Base-by-base conservation (phyloP, 53 echinoderm and acorn worm species). In the Patiria pectinifera region DNA sequence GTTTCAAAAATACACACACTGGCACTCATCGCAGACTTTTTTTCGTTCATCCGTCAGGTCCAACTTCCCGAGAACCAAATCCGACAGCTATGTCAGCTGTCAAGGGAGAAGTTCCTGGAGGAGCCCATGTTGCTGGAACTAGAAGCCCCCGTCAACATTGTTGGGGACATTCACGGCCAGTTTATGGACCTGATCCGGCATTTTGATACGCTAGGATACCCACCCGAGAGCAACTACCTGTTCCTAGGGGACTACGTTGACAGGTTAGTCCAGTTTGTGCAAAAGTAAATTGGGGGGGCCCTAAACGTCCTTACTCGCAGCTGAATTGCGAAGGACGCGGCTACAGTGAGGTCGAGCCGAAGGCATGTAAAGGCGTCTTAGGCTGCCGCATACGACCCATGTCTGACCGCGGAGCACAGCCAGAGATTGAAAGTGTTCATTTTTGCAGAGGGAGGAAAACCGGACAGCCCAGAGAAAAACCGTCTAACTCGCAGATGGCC, bases 221-320 rank as follows among this genome's bases (percentile, higher is more conserved):
- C 99, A n/a, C 99, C 99, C 0, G 87, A 96, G 22, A 87, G 97
- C 49, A 98, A 98, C 83, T 98, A 97, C 89, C 97, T 98, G 75
- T 97, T 98, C 71, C 94, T 98, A 47, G 99, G 99, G 18, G 99
- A 98, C 85, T 98, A 98, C 81, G 99, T 98, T 4, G 99, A 98
- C 94, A 97, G 99, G 99, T 98, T 83, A 75, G 93, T 87, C 11
- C 21, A 16, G 70, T 70, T 70, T 25, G 80, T 22, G 48, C 24
- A 26, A 35, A 35, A 35, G 35, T 35, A 35, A 35, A 35, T 35
- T 35, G 35, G 35, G 35, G 35, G 35, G 35, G 35, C 0, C 0
- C 35, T 35, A 35, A 35, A 35, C 35, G 35, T 35, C 35, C 35
- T 35, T 35, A 35, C 35, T 35, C 35, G 35, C 35, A 35, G 35